phyloP scores from a whole-genome alignment of 2,113 vertebrate species.

The Melanotaenia duboulayi region DNA sequence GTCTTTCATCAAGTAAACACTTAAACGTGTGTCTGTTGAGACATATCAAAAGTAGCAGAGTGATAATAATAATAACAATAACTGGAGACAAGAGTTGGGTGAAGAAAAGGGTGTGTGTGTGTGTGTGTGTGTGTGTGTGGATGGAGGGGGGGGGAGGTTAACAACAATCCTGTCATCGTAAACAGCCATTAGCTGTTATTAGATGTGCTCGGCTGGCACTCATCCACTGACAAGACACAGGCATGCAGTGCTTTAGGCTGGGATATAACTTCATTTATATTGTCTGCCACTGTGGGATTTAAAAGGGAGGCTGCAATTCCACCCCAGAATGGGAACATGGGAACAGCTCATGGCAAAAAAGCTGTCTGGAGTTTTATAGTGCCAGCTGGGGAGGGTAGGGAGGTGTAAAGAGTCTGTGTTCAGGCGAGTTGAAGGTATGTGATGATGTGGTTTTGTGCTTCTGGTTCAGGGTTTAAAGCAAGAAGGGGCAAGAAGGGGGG shows the following conservation, averaged over 20 bases:
- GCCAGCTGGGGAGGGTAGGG: slow-evolving; percentile 17
- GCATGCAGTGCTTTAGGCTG: slow-evolving; percentile 53
- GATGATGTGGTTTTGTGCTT: slow-evolving; percentile 2
- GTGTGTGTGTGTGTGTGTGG: too few relatives aligned
- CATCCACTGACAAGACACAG: slow-evolving; percentile 53
- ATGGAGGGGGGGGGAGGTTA: slow-evolving; percentile 30
- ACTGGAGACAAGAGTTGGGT: slow-evolving; percentile 63
- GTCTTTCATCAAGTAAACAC: slow-evolving; percentile 64
- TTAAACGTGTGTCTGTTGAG: slow-evolving; percentile 63
- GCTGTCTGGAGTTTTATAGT: slow-evolving; percentile 50
- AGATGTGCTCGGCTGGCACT: slow-evolving; percentile 67
- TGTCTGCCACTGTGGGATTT: slow-evolving; percentile 68
- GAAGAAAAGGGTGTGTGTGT: background rate
- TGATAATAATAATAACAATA: slow-evolving; percentile 70
- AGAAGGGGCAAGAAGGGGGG: background rate
- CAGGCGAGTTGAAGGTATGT: background rate
- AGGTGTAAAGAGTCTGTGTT: background rate
- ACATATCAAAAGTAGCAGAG: slow-evolving; percentile 63
- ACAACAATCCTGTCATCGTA: slow-evolving; percentile 71
- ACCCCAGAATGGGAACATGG: slow-evolving; percentile 52
- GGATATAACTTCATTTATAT: slow-evolving; percentile 68
- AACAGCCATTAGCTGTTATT: slow-evolving; percentile 80
- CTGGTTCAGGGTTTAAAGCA: background rate
- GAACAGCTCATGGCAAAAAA: slow-evolving; percentile 50
- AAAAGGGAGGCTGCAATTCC: slow-evolving; percentile 46